Evolutionary conservation across 1,140 invertebrate genomes (phyloP), one percentile per base, ranked within the genome.

Genomic region (Chrysoperla carnea): DNA sequence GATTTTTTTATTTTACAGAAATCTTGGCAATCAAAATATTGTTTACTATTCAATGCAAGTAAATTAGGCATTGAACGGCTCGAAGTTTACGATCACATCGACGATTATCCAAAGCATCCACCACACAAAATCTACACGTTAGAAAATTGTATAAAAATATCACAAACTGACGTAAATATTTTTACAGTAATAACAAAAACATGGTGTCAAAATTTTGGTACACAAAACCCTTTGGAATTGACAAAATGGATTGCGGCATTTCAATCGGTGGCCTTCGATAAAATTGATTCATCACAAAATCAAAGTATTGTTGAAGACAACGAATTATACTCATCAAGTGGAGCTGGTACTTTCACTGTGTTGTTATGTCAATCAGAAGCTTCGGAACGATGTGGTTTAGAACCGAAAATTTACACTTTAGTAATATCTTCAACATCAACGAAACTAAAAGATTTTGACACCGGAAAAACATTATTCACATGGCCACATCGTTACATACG

Each of bases 401-500:
- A 79, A 51, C 63, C 69, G 9, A 77, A 52, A 73, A 67, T 70
- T 31, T 89, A 87, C 52, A 75, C 76, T 9, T 61, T 89, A 29
- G 62, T 84, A 29, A 69, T 87, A 42, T 81, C 79, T 28, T 59
- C 76, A 8, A 75, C 72, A 29, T 76, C 80, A 44, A 71, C 87
- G 50, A 80, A 84, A 58, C 58, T 86, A 43, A 69, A 76, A 56
- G 74, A 78, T 52, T 55, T 63, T n/a, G 71, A 75, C 50, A 68
- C 75, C 48, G 68, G 69, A 44, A 67, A 68, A 45, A 56, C 80
- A 6, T 61, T 84, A 42, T 84, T 73, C 46, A 82, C 75, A n/a
- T 91, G 86, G 86, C 85, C 85, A 33, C 90, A 85, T 58, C 73
- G 76, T 48, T 87, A 78, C 53, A 88, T 91, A 46, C 69, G 86